Percentiles rank a stretch among this genome's conserved stretches.
These are phyloP conservation scores for Onychomys torridus DNA, from an alignment of 2,797 vertebrate genomes.

Conservation along the genomic window DNA sequence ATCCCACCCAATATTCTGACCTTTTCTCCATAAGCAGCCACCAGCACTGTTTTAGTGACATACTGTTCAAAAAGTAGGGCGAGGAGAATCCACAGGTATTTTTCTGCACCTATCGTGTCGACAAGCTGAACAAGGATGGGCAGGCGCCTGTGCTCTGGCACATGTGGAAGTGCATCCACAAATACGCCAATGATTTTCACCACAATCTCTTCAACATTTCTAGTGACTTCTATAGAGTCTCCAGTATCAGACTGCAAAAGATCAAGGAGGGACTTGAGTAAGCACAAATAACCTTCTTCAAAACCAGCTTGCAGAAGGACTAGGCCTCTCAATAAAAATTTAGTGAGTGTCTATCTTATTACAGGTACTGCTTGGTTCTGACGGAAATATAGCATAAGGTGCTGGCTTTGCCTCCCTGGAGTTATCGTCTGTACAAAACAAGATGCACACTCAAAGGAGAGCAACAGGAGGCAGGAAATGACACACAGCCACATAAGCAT, in stretches of 20 bases:
- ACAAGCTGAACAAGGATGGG: slow-evolving; percentile 93
- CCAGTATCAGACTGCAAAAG: slow-evolving; percentile 89
- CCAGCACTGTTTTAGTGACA: slow-evolving; percentile 88
- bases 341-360: not conserved
- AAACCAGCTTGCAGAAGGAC: not conserved
- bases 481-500: not conserved
- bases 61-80: slow-evolving; percentile 95
- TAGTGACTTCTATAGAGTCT: slow-evolving; percentile 81
- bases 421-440: not conserved
- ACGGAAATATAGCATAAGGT: not conserved
- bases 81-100: slow-evolving; percentile 95
- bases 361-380: too few species aligned
- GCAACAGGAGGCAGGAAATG: not conserved
- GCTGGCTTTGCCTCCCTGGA: not conserved
- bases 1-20: slow-evolving; percentile 76
- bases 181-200: slow-evolving; percentile 93
- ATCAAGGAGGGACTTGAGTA: not conserved
- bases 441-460: accelerated
- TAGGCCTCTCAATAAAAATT: not conserved
- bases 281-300: not conserved
- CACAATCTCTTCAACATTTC: slow-evolving; percentile 89
- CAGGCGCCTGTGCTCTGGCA: slow-evolving; percentile 95
- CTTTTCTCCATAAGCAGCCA: slow-evolving; percentile 89
- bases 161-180: slow-evolving; percentile 95
- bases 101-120: slow-evolving; percentile 90